Base-by-base conservation (phyloP, 1,140 invertebrate species). In the Platyscapa corneri region DNA sequence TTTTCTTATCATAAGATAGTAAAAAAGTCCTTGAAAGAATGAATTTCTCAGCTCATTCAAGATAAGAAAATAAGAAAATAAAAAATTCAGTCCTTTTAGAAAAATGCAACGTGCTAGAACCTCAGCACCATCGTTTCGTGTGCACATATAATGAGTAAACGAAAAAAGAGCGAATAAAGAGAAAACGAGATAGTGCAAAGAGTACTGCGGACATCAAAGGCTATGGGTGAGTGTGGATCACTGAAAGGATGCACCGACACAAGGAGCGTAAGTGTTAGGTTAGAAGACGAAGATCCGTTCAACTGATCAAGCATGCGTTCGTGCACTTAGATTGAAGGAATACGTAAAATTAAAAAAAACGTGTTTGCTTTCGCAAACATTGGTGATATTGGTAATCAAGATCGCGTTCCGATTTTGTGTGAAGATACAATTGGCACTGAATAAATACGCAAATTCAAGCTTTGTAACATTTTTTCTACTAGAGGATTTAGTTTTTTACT, bases 271-370 rank as follows among this genome's bases (percentile, higher is more conserved):
- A 7, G 60, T 18, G 23, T 20, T 27, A 46, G 6, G 30, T n/a
- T 0, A 56, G 67, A 82, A 67, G 30, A 20, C 18, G 53, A 78
- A 49, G 49, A 56, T 46, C 8, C 46, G 46, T 72, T 32, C 30
- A 20, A 27, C 20, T 53, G 67, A 56, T 82, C 65, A 72, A 16
- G 65, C 30, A 56, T n/a, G 20, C 65, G 5, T 7, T 10, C 34
- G 5, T 23, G 32, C 0, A 7, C 32, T 79, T n/a, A 20, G 34
- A 27, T 34, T 30, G 46, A 82, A 75, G 70, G 81, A 82, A 42
- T 75, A 82, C 67, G 70, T 82, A 75, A 82, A 74, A 39, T 74
- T 82, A 8, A 42, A 39, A n/a, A 56, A 75, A 70, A 72, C 46
- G 3, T 37, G 65, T 82, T 82, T 72, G 10, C 65, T 53, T 34